Conservation (phyloP, 2,113 vertebrate genomes). For the Forbesichthys agassizii region DNA sequence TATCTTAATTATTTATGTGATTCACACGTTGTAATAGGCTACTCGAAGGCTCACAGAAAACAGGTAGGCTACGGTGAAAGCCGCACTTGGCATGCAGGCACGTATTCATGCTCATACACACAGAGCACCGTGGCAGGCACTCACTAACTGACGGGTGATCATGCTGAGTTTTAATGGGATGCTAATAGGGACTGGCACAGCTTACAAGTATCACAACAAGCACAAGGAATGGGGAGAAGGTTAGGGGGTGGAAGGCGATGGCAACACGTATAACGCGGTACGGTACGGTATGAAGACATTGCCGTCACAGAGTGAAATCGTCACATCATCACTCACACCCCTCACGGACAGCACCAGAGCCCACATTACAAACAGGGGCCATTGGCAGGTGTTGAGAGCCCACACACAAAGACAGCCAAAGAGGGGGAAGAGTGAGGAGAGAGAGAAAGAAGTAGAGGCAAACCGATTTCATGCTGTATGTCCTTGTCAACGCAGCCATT, state of each 20-base stretch:
- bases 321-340: constrained; percentile 29
- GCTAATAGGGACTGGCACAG: constrained; percentile 75
- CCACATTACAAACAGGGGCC: background rate
- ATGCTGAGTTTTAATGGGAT: constrained; percentile 77
- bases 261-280: constrained; percentile 15
- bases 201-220: constrained; percentile 61
- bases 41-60: constrained; percentile 15
- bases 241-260: constrained; percentile 19
- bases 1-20: constrained; percentile 59
- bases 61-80: background rate
- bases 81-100: constrained; percentile 5
- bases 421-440: constrained; percentile 4
- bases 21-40: constrained; percentile 11
- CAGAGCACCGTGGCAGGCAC: constrained; percentile 62
- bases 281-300: constrained; percentile 26
- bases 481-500: constrained; percentile 16
- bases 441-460: constrained; percentile 6
- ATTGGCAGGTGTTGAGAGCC: constrained; percentile 1
- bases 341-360: background rate
- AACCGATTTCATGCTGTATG: constrained; percentile 23
- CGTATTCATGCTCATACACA: constrained; percentile 4
- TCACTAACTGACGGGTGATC: constrained; percentile 66
- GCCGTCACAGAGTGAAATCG: constrained; percentile 20
- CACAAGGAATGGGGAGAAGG: constrained; percentile 16
- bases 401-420: background rate